Evolutionary conservation across 1,140 invertebrate species (phyloP).

Genomic region (Oreohelix idahoensis): DNA sequence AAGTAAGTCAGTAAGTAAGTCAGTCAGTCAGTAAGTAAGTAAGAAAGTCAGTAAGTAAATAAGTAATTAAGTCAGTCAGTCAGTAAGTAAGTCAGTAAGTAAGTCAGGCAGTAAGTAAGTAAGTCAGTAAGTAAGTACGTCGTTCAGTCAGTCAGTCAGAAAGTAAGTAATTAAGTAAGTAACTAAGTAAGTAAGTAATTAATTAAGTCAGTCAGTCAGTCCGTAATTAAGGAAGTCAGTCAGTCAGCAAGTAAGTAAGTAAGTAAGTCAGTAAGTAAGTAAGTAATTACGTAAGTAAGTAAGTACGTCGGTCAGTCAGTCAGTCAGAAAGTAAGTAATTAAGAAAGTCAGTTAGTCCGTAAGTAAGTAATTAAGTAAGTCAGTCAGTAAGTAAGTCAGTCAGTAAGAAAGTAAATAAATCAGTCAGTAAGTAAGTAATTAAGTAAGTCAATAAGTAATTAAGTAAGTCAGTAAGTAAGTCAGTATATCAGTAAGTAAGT

Average conservation of each 20-base stretch:
- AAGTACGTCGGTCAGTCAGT: constrained; percentile 29
- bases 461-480: constrained; percentile 2
- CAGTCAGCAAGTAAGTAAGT: not conserved
- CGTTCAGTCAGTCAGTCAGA: not conserved
- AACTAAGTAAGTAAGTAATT: too few relatives aligned
- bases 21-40: not conserved
- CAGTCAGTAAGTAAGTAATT: not conserved
- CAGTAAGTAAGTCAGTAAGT: constrained; percentile 10
- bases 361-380: not conserved
- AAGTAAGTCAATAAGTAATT: not conserved
- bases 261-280: not conserved
- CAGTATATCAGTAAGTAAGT: not conserved
- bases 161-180: not conserved
- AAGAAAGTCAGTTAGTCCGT: not conserved
- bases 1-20: constrained; percentile 1
- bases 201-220: too few relatives aligned
- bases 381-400: constrained; percentile 8
- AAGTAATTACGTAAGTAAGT: constrained; percentile 35
- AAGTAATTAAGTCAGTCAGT: constrained; percentile 16
- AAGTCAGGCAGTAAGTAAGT: constrained; percentile 2
- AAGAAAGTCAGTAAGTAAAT: not conserved
- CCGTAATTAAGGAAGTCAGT: too few relatives aligned
- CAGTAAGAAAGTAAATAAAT: not conserved
- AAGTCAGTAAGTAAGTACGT: not conserved
- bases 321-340: not conserved